Percentiles rank a stretch among this genome's conserved stretches.
Conservation (phyloP, 2,888 invertebrate species). For the Petrolisthes cinctipes region DNA sequence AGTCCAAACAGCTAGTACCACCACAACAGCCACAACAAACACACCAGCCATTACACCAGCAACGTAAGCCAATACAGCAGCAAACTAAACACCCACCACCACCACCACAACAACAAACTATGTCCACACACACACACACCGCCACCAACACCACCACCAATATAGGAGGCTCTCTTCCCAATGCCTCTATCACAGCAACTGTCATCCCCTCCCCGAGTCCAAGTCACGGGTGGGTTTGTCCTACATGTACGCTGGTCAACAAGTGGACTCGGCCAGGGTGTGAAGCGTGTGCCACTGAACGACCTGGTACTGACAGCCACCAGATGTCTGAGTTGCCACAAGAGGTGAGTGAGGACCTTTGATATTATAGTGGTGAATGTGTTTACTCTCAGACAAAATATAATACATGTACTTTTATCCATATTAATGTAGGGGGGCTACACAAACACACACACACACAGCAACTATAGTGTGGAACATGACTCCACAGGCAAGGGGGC, state of each 20-base stretch:
- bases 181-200: not conserved
- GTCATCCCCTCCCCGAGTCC: conserved; percentile 28
- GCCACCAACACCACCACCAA: not conserved
- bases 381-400: no score
- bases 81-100: not conserved
- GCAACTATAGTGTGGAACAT: not conserved
- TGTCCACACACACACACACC: not conserved
- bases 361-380: no score
- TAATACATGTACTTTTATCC: not conserved
- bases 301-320: conserved; percentile 68
- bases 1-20: not conserved
- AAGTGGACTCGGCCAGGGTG: conserved; percentile 74
- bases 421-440: not conserved
- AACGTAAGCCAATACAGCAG: not conserved
- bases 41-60: not conserved
- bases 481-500: conserved; percentile 33
- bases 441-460: not conserved
- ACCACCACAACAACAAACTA: not conserved
- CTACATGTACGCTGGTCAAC: conserved; percentile 76
- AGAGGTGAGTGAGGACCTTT: conserved; percentile 9
- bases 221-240: conserved; percentile 74
- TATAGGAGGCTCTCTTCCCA: not conserved
- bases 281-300: conserved; percentile 74
- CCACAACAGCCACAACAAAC: not conserved
- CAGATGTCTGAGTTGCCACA: not conserved